Conservation (phyloP, 2,888 invertebrate species). For the Hydrotaea diabolus region DNA sequence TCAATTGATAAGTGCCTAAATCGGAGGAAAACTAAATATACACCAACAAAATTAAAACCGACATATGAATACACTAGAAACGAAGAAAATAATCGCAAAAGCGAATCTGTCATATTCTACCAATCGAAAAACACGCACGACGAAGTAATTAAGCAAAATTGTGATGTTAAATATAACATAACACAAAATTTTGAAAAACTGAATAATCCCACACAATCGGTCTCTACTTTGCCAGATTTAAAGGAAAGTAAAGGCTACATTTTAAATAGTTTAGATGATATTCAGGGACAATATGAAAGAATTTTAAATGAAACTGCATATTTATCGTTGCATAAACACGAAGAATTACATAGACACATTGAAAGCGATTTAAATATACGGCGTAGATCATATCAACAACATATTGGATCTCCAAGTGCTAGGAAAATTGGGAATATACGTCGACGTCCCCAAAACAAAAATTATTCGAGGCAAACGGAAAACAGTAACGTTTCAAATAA, state of each 20-base stretch:
- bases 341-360: conserved; percentile 86
- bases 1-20: not conserved
- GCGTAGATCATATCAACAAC: conserved; percentile 85
- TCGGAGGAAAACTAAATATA: not conserved
- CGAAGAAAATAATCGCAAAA: not conserved
- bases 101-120: not conserved
- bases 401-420: conserved; percentile 90
- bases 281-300: conserved; percentile 88
- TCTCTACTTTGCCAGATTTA: not conserved
- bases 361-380: conserved; percentile 86
- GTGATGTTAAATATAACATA: too few species aligned
- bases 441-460: conserved; percentile 86
- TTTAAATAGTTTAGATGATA: conserved; percentile 83
- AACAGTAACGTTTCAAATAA: not conserved
- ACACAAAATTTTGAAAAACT: too few species aligned
- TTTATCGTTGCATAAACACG: conserved; percentile 80
- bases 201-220: too few species aligned
- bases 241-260: conserved; percentile 50
- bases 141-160: not conserved
- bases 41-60: not conserved
- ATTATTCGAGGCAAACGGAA: conserved; percentile 81
- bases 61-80: not conserved
- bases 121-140: not conserved
- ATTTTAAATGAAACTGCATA: conserved; percentile 86
- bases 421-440: conserved; percentile 89